Base-by-base conservation (phyloP, 2,888 invertebrate species). In the Cryptus armator region DNA sequence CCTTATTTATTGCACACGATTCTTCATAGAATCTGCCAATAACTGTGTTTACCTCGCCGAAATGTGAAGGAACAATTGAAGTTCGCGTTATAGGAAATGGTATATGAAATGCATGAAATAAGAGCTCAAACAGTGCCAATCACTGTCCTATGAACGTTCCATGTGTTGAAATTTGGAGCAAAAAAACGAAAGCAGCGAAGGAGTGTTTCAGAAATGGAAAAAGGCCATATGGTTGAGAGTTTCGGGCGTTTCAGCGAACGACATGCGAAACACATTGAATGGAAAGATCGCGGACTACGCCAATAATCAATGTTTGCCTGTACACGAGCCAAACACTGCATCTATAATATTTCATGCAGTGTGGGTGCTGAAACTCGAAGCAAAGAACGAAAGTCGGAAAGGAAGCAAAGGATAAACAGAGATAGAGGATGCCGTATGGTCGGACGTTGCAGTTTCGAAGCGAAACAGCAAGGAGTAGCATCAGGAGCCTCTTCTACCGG, bases 401-500 rank as follows among this genome's bases (percentile, higher is more conserved):
- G 19, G 56, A 48, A 62, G 62, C 62, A 32, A 62, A 62, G 32
- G 29, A 62, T 29, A 62, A 62, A 62, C 32, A 14, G 62, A 62
- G 62, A n/a, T 24, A 53, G 53, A n/a, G 53, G 7, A 19, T 7
- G 14, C 32, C 14, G 3, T 4, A 32, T 2, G 62, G 29, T 62
- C 32, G 62, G 32, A 12, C 5, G 62, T 62, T 62, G 62, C 29
- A 24, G 62, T 29, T 62, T 29, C 29, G 32, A 62, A 14, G 62
- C 62, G 48, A 14, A n/a, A 7, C 29, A 37, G 70, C 16, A 70
- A 29, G 32, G 48, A 75, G 46, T 48, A 59, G 75, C 64, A 66
- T 66, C 51, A 7, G 76, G 43, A 66, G 51, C 19, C 64, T 66
- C 66, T 66, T 51, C 29, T 29, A 48, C 44, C 46, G 56, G 67